Evolutionary conservation across 2,888 invertebrate species (phyloP), one percentile per base, ranked within the genome.

Genomic region (Noctua pronuba): DNA sequence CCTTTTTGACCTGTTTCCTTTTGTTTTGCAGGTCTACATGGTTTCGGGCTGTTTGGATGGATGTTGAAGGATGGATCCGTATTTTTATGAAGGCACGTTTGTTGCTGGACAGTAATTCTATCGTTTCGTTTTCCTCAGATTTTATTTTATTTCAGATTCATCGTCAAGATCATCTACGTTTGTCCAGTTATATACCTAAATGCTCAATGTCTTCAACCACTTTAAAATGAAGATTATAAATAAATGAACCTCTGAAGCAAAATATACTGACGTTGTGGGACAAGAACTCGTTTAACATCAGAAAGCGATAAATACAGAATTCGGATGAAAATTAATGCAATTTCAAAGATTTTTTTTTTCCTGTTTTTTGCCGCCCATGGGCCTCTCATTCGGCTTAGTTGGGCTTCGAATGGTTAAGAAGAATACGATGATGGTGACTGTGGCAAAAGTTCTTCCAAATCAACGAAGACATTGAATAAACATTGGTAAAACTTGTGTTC

Each of bases 11-110:
- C 74, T 75, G 86, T 73, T 78, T 84, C 71, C 66, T 83, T 84
- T 83, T 79, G 65, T 76, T 73, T 64, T 21, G 35, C 28, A 62
- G 73, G 10, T 73, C 21, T 38, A 46, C 44, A 62, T 84, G 68
- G 86, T 83, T 84, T 75, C 28, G 49, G 79, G 75, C 75, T 60
- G 38, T 83, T 86, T 86, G 66, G 67, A 83, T 86, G 66, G 67
- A 18, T 70, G 62, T 83, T 75, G 38, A 46, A 69, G 52, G 35
- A 58, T 69, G n/a, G 64, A 65, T 38, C 49, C 49, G 11, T 52
- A 58, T 64, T 73, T 79, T 49, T 62, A 60, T 24, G 38, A 1
- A 16, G 41, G n/a, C 11, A 16, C 55, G 35, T 70, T 85, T 68
- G n/a, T 31, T 38, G 11, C 31, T 41, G 28, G 38, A 55, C 5